Evolutionary conservation across 2,113 vertebrate species (phyloP), one percentile per base, ranked within the genome.

Genomic region (Aldabrachelys gigantea): DNA sequence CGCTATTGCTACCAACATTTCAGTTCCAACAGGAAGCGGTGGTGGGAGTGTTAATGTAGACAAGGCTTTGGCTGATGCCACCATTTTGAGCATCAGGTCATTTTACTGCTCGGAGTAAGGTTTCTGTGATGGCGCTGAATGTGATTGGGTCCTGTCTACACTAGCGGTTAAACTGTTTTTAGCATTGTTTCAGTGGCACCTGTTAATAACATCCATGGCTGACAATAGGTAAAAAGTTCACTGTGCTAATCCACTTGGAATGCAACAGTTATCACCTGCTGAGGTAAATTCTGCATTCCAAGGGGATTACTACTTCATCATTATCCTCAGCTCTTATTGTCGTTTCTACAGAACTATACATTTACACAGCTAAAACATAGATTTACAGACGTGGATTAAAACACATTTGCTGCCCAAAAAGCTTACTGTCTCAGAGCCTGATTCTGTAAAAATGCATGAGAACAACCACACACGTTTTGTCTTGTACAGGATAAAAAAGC

Each of bases 301-400:
- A 93, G 85, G 96, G 94, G 97, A 97, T 97, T 96, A 96, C 91
- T 19, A 0, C 59, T 82, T 94, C 89, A 84, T 88, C 5, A 21
- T 72, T 72, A 19, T 56, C 94, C n/a, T 0, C 25, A 16, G 0
- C 1, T 4, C 83, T 49, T 1, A 90, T 94, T 54, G 94, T 52
- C 94, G 52, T 90, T 80, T 38, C 65, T 4, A 24, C 50, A 53
- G 79, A 2, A 65, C 94, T 80, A 85, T 85, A 65, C 94, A 93
- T 85, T 90, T 50, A 49, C 94, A 83, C 94, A 56, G 88, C 95
- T 89, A 5, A 76, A 69, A 8, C 84, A 1, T 1, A 2, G 22
- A 96, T 97, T 97, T 96, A 29, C 93, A 93, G 50, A 49, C 0
- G 54, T 83, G n/a, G 59, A 95, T 94, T 93, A 80, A 89, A 90